Evolutionary conservation across 2,888 invertebrate species (phyloP), one percentile per base, ranked within the genome.

Genomic region (Cantharis nigra): DNA sequence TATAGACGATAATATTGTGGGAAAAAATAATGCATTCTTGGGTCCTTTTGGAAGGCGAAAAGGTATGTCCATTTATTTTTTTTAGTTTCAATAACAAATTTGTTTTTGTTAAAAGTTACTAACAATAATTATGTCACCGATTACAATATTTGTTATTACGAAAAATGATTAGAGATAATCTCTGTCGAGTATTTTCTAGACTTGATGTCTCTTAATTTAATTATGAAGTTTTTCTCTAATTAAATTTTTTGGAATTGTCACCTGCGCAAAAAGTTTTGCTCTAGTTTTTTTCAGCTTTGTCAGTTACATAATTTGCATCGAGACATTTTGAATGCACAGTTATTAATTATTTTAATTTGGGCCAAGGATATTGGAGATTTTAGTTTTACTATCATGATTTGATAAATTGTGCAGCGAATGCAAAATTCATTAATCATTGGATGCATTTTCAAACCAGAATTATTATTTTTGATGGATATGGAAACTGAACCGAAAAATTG

Each of bases 41-140:
- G 95, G 96, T 72, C 96, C 96, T 11, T 96, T 93, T 86, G 96
- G 96, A 79, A 90, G 94, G 76, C 90, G 96, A 85, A 94, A 95
- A 93, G 94, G 95, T 95, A 89, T 90, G 89, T 63, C 20, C 26
- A 26, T 26, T 26, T 26, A 26, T 26, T 26, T 30, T 71, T n/a
- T 63, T 63, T n/a, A n/a, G n/a, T 49, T 26, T 49, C 7, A 4
- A 67, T 18, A 64, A 64, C 64, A 16, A 23, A 26, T 23, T 67
- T 67, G 20, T 67, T 64, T 16, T 64, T 13, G 20, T 67, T 67
- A 23, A 23, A 30, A 11, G 30, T 30, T 30, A 11, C 11, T 10
- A 33, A 30, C 16, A 7, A 23, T 23, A 23, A 67, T 67, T 67
- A 67, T 67, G 65, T 67, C 65, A 67, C 65, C n/a, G 65, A 23